Evolutionary conservation across 2,888 invertebrate species (phyloP), one percentile per base, ranked within the genome.

Genomic region (Campoletis raptor): DNA sequence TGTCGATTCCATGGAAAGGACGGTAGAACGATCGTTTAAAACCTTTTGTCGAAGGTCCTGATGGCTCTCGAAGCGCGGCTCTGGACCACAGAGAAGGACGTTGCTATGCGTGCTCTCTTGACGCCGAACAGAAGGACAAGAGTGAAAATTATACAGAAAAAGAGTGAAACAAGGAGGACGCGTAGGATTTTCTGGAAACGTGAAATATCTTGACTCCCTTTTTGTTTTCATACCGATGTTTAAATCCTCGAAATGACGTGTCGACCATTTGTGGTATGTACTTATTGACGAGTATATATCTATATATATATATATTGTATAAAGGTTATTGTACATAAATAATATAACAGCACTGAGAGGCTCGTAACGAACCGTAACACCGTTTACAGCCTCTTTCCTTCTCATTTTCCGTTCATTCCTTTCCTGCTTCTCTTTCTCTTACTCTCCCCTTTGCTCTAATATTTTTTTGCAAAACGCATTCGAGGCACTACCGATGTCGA

Each of bases 301-400:
- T 70, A 57, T 37, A 57, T 42, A 45, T 61, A 21, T 61, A 57
- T 48, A 45, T 61, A 12, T 30, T 45, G 30, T 72, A 57, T 21
- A 61, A 61, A 54, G 40, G 9, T 45, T 52, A 57, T 36, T 21
- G 24, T 57, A 64, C 61, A 64, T 42, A 74, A 61, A 74, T 57
- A 76, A 61, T 64, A 48, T 77, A 77, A 69, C 52, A 45, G 52
- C 57, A 67, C 52, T 54, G 80, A 77, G 77, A 64, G 64, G 67
- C 85, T 88, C 81, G 85, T 88, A 89, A 89, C 88, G 87, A 89
- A 89, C 84, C 89, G 89, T 88, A 87, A 88, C 88, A 89, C 77
- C 87, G 87, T 88, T 89, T 88, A 87, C 85, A 85, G 81, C 87
- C 81, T 86, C 84, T 61, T 64, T 15, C 24, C 12, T 18, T 18